Evolutionary conservation across 2,797 vertebrate species (phyloP).

Genomic region (Channa striata): DNA sequence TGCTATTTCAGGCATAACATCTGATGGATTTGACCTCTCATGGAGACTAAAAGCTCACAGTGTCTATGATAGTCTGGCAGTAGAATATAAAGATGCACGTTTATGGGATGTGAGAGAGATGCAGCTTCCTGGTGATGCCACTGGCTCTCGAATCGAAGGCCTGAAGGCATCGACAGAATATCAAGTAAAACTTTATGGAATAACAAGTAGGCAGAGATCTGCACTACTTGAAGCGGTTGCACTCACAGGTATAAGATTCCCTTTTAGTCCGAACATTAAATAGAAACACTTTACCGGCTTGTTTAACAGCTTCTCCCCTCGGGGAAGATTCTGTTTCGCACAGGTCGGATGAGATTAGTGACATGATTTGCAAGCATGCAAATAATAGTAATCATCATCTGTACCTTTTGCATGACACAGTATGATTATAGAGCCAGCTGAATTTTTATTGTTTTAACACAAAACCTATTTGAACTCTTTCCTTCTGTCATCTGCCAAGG

Average conservation of each 20-base stretch:
- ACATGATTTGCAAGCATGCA: slow-evolving; percentile 62
- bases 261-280: slow-evolving; percentile 45
- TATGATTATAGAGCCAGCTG: slow-evolving; percentile 14
- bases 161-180: slow-evolving; percentile 78
- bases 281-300: slow-evolving; percentile 22
- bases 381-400: neutral
- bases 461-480: slow-evolving; percentile 17
- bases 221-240: slow-evolving; percentile 77
- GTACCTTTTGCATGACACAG: slow-evolving; percentile 47
- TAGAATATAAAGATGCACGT: slow-evolving; percentile 74
- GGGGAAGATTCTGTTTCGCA: slow-evolving; percentile 19
- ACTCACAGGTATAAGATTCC: slow-evolving; percentile 81
- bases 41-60: slow-evolving; percentile 64
- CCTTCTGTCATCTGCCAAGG: slow-evolving; percentile 25
- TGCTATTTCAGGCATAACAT: slow-evolving; percentile 67
- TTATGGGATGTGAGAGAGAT: slow-evolving; percentile 64
- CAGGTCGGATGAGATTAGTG: neutral
- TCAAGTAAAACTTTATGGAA: slow-evolving; percentile 79
- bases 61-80: slow-evolving; percentile 71
- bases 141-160: slow-evolving; percentile 69
- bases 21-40: slow-evolving; percentile 76
- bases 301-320: slow-evolving; percentile 8
- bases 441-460: slow-evolving; percentile 16
- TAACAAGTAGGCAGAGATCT: slow-evolving; percentile 75
- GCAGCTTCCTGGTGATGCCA: slow-evolving; percentile 71